Base-by-base conservation (phyloP, 2,888 invertebrate species). In the Drosophila flavopinicola region DNA sequence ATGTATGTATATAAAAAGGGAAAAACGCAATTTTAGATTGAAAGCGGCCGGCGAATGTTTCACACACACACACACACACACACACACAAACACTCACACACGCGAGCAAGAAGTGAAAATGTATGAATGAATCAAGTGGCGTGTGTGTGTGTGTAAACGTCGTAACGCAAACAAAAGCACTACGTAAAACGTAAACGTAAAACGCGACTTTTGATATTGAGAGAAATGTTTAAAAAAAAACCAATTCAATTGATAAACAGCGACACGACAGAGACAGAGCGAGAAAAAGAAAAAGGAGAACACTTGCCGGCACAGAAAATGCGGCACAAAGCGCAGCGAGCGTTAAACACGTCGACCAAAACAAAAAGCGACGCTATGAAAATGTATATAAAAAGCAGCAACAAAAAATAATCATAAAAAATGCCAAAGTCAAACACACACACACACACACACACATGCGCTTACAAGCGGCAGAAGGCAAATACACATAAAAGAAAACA, bases 321-420 rank as follows among this genome's bases (percentile, higher is more conserved):
- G 67, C 44, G 68, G 52, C 52, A 52, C 70, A 84, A 85, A 58
- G 66, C 71, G 63, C 56, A 78, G 25, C 56, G 20, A 66, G 56
- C 58, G 71, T 47, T 84, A 87, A 87, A 87, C 44, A 37, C 52
- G 54, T 37, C 65, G 83, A 87, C 58, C 83, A 84, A 75, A 87
- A 87, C 87, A 84, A 54, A 85, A 73, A 75, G 45, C 42, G 41
- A 52, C 42, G 74, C 68, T 59, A 69, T 67, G 59, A 66, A 75
- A 66, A 66, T n/a, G 63, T 59, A 56, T 71, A 63, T 66, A 74
- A 66, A 73, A 60, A 75, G 38, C 33, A 66, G 66, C 33, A 69
- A 70, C 57, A 66, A 78, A 63, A 77, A 59, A 84, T 72, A 78
- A 78, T 79, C 77, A 83, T 78, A 84, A 82, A 73, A 86, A 82